Base-by-base conservation (phyloP, 1,140 invertebrate species). In the Aphis craccivora region DNA sequence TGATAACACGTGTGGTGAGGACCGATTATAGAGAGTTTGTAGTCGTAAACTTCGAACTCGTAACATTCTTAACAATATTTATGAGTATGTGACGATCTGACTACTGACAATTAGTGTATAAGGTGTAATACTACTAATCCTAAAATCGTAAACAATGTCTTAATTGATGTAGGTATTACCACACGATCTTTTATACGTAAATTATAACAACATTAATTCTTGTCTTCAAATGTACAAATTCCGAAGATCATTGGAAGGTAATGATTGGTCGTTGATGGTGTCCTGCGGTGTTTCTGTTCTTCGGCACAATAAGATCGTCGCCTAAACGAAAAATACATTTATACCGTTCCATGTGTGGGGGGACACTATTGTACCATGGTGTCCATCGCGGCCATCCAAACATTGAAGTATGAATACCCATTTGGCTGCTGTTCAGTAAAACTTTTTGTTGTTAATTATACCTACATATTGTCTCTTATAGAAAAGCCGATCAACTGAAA, bases 401-500 rank as follows among this genome's bases (percentile, higher is more conserved):
- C 97, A 95, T 95, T 97, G 94, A 97, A 97, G 97, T 97, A 95
- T 95, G 95, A 48, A 40, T 22, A 30, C 14, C 45, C 4, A 88
- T 48, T 88, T 84, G 37, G n/a, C 14, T 76, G 60, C 60, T 76
- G 30, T 14, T 14, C 30, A 45, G 2, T 43, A 18, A 88, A 88
- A 25, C 0, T 9, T 53, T 11, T 14, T 60, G 5, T 55, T 60
- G 60, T 55, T 40, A 48, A 60, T 53, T 8, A 25, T 86, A 25
- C 40, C 23, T n/a, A 23, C 30, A 4, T n/a, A 3, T 60, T 55
- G 30, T 53, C 18, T 35, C 7, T 23, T 76, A 60, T 60, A 97
- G 97, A 94, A 96, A 97, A 96, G 97, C 97, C 94, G 97, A 97
- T 95, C 96, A 97, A 93, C 95, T 97, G 90, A 97, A 97, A 95